Base-by-base conservation (phyloP, 2,888 invertebrate species). In the Cenopis cana region DNA sequence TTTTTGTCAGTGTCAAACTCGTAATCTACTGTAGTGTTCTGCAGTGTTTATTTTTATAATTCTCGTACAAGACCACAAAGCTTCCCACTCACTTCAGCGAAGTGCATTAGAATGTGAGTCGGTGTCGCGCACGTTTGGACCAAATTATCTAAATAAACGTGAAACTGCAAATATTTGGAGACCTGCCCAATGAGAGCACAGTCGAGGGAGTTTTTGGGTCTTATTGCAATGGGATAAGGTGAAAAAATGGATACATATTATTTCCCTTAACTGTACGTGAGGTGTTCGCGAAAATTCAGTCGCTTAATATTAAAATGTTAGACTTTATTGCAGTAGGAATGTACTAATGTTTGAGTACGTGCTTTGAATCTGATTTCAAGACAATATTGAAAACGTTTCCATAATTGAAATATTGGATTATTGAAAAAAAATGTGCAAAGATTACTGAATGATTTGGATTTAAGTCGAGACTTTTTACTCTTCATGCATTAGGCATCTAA, bases 141-240 rank as follows among this genome's bases (percentile, higher is more conserved):
- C 12, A 41, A 70, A 59, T 59, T 54, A 65, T 59, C 52, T 46
- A 70, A 59, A 70, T 59, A 70, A 65, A 57, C 69, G 52, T 6
- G n/a, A 33, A 60, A 65, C 29, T 70, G 69, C 64, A 65, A 70
- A 70, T 65, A 70, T 59, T 70, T 70, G 69, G 69, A 70, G 49
- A 41, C 36, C 12, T 65, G 69, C 69, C 69, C 69, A 59, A 56
- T 62, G 56, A 64, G 29, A 17, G 41, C n/a, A n/a, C n/a, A n/a
- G n/a, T n/a, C n/a, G n/a, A n/a, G n/a, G n/a, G n/a, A n/a, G n/a
- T n/a, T n/a, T n/a, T n/a, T n/a, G n/a, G n/a, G n/a, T n/a, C n/a
- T n/a, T n/a, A n/a, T n/a, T n/a, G n/a, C n/a, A n/a, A n/a, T n/a
- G n/a, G n/a, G n/a, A n/a, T n/a, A n/a, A n/a, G n/a, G n/a, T n/a